Evolutionary conservation across 2,888 invertebrate genomes (phyloP), one percentile per base, ranked within the genome.

Genomic region (Disparrhopalites patrizii): DNA sequence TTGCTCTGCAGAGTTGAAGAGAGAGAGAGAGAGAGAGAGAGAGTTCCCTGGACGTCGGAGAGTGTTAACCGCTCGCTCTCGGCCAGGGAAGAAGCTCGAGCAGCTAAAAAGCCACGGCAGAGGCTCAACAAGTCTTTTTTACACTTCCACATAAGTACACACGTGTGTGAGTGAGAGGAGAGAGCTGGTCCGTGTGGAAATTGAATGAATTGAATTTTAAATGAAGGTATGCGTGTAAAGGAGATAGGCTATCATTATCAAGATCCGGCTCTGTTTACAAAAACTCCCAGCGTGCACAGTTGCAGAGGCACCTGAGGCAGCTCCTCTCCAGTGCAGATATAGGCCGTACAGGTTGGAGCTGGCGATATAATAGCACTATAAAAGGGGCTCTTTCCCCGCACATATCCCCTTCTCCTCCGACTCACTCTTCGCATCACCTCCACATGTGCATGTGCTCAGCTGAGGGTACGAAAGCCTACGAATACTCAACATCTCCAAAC

Each of bases 121-220:
- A n/a, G n/a, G n/a, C n/a, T n/a, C n/a, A n/a, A n/a, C n/a, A n/a
- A n/a, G n/a, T n/a, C n/a, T n/a, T n/a, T n/a, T 58, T 58, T 58
- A 60, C 60, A 60, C 60, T 50, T 60, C n/a, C n/a, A n/a, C 33
- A 60, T 60, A 60, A 60, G 60, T 58, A 28, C 38, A 47, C 50
- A 25, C 18, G 47, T 60, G 31, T 38, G 57, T 18, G 18, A 18
- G 30, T n/a, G n/a, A n/a, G n/a, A n/a, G n/a, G n/a, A n/a, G n/a
- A n/a, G n/a, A n/a, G n/a, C n/a, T n/a, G n/a, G n/a, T n/a, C n/a
- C n/a, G n/a, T n/a, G n/a, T 18, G 23, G 38, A 56, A 56, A 56
- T 56, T 56, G 56, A 56, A 56, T 47, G 47, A 25, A 56, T 43
- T 43, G 36, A 28, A 58, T 30, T 58, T 43, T 40, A 58, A 58